Evolutionary conservation across 2,113 vertebrate species (phyloP), one percentile per base, ranked within the genome.

Genomic region (Damaliscus lunatus): DNA sequence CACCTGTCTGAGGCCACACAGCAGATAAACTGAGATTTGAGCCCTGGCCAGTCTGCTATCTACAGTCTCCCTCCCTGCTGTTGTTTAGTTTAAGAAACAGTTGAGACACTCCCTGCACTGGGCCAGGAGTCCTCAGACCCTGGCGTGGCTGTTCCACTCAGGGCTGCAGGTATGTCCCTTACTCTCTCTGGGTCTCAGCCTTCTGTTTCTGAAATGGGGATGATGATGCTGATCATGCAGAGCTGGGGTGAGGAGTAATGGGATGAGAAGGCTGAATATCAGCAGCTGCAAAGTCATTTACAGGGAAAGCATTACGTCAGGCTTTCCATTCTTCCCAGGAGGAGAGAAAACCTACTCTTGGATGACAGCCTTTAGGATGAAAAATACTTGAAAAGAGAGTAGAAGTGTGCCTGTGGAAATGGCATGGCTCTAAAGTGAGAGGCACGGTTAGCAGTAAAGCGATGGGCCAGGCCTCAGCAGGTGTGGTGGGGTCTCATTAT

Each of bases 291-390:
- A 8, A 33, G 50, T 16, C 13, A 3, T 3, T 3, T 6, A 7
- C 33, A 12, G 27, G 31, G n/a, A 29, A 71, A 17, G 1, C 15
- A 4, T 3, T 62, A 8, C 19, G 2, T 46, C 46, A 50, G 1
- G 48, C 84, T 46, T 94, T 94, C 94, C 53, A 57, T 96, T 96
- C 90, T 88, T 93, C 77, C 4, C 13, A 6, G 85, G 21, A 53
- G 11, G 25, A 43, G 48, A 50, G 92, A 55, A 93, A 88, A 77
- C 33, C 21, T 43, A 3, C 48, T 57, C 77, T 85, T 43, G 36
- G 31, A 46, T 85, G 88, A 96, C 74, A 95, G 81, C 53, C 90
- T 80, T 92, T 31, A 52, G 81, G 88, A 78, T 91, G 81, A 77
- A 90, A 94, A 40, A 46, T 50, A 67, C 90, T 88, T 77, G 64